Base-by-base conservation (phyloP, 2,113 vertebrate species). In the Megaleporinus macrocephalus region DNA sequence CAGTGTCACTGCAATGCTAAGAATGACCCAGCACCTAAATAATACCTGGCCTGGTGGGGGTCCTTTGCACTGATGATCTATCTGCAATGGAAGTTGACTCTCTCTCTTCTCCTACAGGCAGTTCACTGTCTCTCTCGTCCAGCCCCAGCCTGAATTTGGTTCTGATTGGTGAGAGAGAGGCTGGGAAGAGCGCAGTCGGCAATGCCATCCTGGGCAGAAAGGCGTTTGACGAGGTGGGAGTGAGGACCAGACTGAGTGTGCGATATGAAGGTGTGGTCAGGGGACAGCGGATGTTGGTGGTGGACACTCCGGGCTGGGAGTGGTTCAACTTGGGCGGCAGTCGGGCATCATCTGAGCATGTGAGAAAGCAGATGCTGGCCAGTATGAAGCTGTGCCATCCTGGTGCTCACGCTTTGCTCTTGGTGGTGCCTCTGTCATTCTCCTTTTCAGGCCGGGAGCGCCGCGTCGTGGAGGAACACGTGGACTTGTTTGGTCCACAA, bases 371-470 rank as follows among this genome's bases (percentile, higher is more conserved):
- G 53, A 86, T 87, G 16, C 22, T 87, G 55, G 22, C 29, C 2
- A 65, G 83, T 68, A 82, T 82, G 71, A 76, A n/a, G 49, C 59
- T 86, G 49, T 84, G 85, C 66, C 76, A 65, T 27, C 86, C 84
- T 18, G 86, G 84, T 24, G 75, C 84, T 44, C 86, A 87, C 11
- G 76, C 59, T 14, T 68, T 87, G 11, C 76, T 87, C 49, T 66
- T 87, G 76, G 86, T 87, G 71, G 76, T 87, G 18, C 82, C 86
- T 12, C 84, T 87, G 51, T 84, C 81, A 0, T 87, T 86, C 68
- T 80, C 84, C 0, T 84, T 86, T 69, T 79, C 82, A 3, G 15
- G 22, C 53, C 82, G 76, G 18, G 82, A 87, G 33, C 53, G 61
- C 0, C 62, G 9, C 71, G 76, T 71, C 1, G 41, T 47, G 4